Percentiles rank a stretch among this genome's conserved stretches.
Evolutionary conservation across 2,888 invertebrate species (phyloP).

Genomic region (Zaprionus obscuricornis): DNA sequence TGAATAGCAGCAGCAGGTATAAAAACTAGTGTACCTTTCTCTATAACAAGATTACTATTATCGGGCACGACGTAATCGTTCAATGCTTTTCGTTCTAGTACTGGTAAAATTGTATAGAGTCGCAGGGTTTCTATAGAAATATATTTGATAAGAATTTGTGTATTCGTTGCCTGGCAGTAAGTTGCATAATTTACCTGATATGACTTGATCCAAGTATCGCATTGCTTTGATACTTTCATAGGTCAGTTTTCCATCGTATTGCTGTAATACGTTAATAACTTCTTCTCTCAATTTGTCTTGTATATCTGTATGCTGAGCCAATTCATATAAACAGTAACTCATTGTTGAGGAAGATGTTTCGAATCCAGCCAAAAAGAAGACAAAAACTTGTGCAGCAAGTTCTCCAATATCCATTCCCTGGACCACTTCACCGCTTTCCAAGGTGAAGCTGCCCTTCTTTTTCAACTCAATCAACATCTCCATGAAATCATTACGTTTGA

Average conservation of each 20-base stretch:
- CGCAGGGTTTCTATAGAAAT: conserved; percentile 58
- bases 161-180: no score
- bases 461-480: conserved; percentile 84
- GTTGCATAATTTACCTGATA: conserved; percentile 80
- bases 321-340: conserved; percentile 84
- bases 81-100: conserved; percentile 84
- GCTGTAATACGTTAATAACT: conserved; percentile 79
- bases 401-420: conserved; percentile 79
- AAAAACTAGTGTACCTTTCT: conserved; percentile 71
- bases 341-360: conserved; percentile 84
- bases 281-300: conserved; percentile 84
- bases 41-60: conserved; percentile 83
- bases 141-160: no score
- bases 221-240: conserved; percentile 82
- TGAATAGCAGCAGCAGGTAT: conserved; percentile 84
- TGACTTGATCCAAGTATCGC: conserved; percentile 84
- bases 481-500: conserved; percentile 84
- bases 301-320: conserved; percentile 83
- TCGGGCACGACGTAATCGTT: conserved; percentile 84
- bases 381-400: conserved; percentile 85
- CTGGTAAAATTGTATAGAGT: conserved; percentile 84
- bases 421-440: conserved; percentile 70
- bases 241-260: conserved; percentile 81
- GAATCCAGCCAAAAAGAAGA: conserved; percentile 85
- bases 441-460: conserved; percentile 57